Conservation (phyloP, 2,113 vertebrate species). For the Cephalopholis sonnerati region DNA sequence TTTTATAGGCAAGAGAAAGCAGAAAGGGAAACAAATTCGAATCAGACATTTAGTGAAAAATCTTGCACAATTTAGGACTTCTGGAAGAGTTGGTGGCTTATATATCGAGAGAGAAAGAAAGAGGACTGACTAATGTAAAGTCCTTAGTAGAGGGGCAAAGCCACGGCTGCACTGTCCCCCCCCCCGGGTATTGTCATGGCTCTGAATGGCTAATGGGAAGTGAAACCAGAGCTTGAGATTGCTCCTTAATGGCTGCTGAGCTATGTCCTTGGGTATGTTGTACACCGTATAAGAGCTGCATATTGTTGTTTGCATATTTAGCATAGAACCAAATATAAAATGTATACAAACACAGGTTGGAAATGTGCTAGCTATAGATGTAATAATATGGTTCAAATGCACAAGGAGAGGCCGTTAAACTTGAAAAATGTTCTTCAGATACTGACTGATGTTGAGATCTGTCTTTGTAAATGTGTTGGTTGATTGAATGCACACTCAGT, state of each 20-base stretch:
- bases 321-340: background rate
- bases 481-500: background rate
- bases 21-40: background rate
- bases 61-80: constrained; percentile 21
- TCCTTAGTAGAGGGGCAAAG: constrained; percentile 46
- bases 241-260: constrained; percentile 60
- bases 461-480: background rate
- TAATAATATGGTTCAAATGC: background rate
- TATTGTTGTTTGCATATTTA: constrained; percentile 30
- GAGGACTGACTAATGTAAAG: constrained; percentile 45
- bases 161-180: constrained; percentile 36
- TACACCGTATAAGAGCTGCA: constrained; percentile 22
- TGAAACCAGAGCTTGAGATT: constrained; percentile 71
- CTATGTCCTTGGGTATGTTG: constrained; percentile 59
- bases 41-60: background rate
- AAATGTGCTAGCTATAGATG: background rate
- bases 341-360: background rate
- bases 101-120: constrained; percentile 14
- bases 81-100: background rate
- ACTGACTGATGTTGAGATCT: background rate
- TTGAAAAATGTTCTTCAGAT: background rate
- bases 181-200: constrained; percentile 75
- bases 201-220: constrained; percentile 79
- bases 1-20: background rate
- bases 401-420: background rate